Evolutionary conservation across 2,113 vertebrate genomes (phyloP), one percentile per base, ranked within the genome.

Genomic region (Bujurquina vittata): DNA sequence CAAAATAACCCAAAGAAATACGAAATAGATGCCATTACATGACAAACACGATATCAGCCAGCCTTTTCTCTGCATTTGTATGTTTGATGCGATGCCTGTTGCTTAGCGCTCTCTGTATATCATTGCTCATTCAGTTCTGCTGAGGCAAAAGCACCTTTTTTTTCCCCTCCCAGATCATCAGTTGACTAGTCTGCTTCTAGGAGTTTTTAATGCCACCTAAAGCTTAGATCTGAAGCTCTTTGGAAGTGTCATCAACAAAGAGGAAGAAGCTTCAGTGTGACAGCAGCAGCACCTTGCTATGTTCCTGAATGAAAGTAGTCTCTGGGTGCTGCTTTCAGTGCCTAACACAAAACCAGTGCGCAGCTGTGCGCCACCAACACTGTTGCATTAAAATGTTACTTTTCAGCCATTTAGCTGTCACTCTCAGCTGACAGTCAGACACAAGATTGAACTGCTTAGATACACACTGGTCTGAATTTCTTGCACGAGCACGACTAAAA

Each of bases 201-300:
- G 86, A 85, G 77, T 77, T 73, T 76, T 75, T 49, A 10, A 37
- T 76, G 58, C 77, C 84, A 75, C 84, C 73, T 54, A 23, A 76
- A 77, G 67, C 89, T 83, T 2, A 63, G 85, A 89, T 91, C 87
- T 87, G 77, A 86, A 46, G 88, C 87, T 84, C 79, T 75, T 88
- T 87, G 46, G 75, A 84, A 84, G 85, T 79, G 84, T 87, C 58
- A 37, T 7, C 58, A 83, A 89, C 89, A 91, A 88, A 90, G 84
- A 84, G 57, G 82, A 59, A 74, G 75, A 43, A 4, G 55, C 67
- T 31, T 46, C 77, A 4, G 65, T 15, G 56, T 83, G 91, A 80
- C 88, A 81, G 88, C 75, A 15, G 65, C 84, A n/a, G 80, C 10
- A 22, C 31, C 84, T 83, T 29, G 77, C 78, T 77, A n/a, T 56